A percentile compares a stretch with the other conserved stretches of the same genome.
phyloP scores from a whole-genome alignment of 2,888 invertebrate genomes.

The Eupithecia tripunctaria region DNA sequence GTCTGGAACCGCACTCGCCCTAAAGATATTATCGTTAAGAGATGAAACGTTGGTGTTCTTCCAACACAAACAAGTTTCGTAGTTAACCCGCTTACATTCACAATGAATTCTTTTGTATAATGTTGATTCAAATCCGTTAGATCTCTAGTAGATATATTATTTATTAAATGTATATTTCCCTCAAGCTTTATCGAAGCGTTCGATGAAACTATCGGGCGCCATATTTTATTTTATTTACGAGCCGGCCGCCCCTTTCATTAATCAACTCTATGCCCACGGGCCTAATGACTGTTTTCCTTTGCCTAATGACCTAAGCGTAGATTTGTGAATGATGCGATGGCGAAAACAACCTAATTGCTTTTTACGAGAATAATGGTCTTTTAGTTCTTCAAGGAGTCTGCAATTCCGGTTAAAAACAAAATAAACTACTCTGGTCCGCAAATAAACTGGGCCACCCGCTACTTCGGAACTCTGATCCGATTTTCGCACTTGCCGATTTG shows the following conservation, averaged over 20 bases:
- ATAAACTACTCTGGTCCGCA: too few relatives aligned
- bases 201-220: slow-evolving; percentile 30
- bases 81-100: too few relatives aligned
- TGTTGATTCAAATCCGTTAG: not conserved
- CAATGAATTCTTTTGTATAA: too few relatives aligned
- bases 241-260: slow-evolving; percentile 41
- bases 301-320: slow-evolving; percentile 51
- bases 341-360: slow-evolving; percentile 45
- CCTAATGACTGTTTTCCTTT: slow-evolving; percentile 51
- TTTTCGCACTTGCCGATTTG: too few relatives aligned
- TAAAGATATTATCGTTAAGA: too few relatives aligned
- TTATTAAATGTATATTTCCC: slow-evolving; percentile 8
- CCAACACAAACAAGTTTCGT: too few relatives aligned
- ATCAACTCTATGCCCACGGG: slow-evolving; percentile 48
- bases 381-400: not conserved
- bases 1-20: too few relatives aligned
- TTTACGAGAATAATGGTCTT: slow-evolving; percentile 32
- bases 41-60: too few relatives aligned
- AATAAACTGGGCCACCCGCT: too few relatives aligned
- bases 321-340: slow-evolving; percentile 45
- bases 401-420: not conserved
- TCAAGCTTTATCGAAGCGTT: slow-evolving; percentile 19
- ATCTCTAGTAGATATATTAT: not conserved
- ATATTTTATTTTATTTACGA: slow-evolving; percentile 50
- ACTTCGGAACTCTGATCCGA: too few relatives aligned